Percentiles rank a stretch among this genome's conserved stretches.
These are phyloP conservation scores for Esox lucius DNA, from an alignment of 2,797 vertebrate species.

Conservation along the genomic window DNA sequence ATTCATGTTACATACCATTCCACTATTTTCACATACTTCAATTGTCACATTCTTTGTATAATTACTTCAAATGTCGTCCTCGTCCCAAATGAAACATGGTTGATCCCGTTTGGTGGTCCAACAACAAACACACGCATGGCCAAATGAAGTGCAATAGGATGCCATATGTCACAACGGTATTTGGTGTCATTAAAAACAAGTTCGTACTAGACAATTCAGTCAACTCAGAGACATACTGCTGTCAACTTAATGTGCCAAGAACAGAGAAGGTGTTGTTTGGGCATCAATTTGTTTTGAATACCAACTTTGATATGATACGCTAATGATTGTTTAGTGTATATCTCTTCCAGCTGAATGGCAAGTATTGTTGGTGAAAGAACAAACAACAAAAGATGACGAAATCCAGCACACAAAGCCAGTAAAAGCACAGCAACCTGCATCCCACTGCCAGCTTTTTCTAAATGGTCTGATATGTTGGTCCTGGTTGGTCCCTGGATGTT, in stretches of 20 bases:
- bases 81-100: conserved; percentile 53
- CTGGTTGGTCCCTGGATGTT: too few relatives aligned
- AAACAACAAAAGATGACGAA: conserved; percentile 20
- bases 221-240: conserved; percentile 30
- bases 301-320: conserved; percentile 36
- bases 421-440: not conserved
- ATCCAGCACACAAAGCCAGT: conserved; percentile 2
- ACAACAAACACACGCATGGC: conserved; percentile 51
- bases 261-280: conserved; percentile 34
- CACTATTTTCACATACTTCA: not conserved
- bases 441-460: too few relatives aligned
- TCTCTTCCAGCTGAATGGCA: conserved; percentile 10
- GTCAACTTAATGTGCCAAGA: conserved; percentile 48
- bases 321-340: conserved; percentile 33
- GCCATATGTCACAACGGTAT: conserved; percentile 43
- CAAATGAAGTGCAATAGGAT: conserved; percentile 59
- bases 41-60: conserved; percentile 55
- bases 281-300: conserved; percentile 21
- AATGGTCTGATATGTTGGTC: too few relatives aligned
- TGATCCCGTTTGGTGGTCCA: conserved; percentile 39
- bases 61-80: conserved; percentile 67
- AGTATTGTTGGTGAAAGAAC: conserved; percentile 21
- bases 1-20: conserved; percentile 12
- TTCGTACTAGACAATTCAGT: conserved; percentile 56
- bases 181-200: conserved; percentile 33